Base-by-base conservation (phyloP, 1,140 invertebrate species). In the Penaeus vannamei region DNA sequence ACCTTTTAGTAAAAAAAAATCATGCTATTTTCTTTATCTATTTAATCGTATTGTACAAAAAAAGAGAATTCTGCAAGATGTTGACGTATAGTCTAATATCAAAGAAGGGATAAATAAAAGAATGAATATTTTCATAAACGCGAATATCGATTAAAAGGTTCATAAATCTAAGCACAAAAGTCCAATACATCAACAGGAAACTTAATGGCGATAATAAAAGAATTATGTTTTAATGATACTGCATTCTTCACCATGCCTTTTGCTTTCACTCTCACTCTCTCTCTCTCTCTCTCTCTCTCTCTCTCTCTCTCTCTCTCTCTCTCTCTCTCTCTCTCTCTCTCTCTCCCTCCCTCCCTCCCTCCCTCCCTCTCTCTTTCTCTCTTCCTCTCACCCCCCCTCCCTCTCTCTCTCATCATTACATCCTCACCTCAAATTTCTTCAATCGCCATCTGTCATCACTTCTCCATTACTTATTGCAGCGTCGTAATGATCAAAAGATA, bases 301-400 rank as follows among this genome's bases (percentile, higher is more conserved):
- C 32, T 36, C 7, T 23, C 29, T 82, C 5, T 82, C 59, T 82
- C 20, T 29, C 26, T 60, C 12, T 29, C 26, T n/a, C 60, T 29
- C 7, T 29, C 29, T 23, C 60, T 17, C 26, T 20, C 29, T 26
- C 59, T 60, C 26, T 59, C 42, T 53, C 23, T 82, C 42, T 60
- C 80, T 82, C 46, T 60, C 53, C 23, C 60, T 82, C 80, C 23
- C 46, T 82, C 80, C 23, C 80, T 82, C 29, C 26, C 46, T n/a
- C 19, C 10, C 46, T 22, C 60, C 59, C 53, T n/a, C 32, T 82
- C 26, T n/a, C 32, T 60, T 29, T 46, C 36, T 60, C 60, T 29
- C 32, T 60, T 29, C 59, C 46, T 82, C 46, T 59, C 46, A 1
- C 80, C 23, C 42, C 29, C 20, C 23, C 42, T 60, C 59, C 23